phyloP scores from a whole-genome alignment of 1,140 invertebrate species.

The Drosophila micromelanica region DNA sequence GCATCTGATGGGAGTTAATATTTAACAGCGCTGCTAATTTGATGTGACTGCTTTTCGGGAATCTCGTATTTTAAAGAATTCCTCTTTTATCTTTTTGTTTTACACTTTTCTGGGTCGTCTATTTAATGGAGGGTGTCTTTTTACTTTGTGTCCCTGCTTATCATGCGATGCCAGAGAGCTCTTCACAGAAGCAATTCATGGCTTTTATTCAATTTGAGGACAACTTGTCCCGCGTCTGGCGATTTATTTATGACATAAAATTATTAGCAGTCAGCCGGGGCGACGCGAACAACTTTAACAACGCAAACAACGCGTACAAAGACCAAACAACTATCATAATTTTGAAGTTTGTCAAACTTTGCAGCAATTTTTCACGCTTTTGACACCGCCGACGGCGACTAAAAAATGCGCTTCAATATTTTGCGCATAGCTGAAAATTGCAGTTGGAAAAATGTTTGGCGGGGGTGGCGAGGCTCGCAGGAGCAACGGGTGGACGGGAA shows the following conservation, averaged over 20 bases:
- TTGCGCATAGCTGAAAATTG: conserved; percentile 44
- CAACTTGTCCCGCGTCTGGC: conserved; percentile 36
- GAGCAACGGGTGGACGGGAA: not conserved
- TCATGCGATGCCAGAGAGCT: conserved; percentile 15
- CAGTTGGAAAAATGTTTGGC: conserved; percentile 9
- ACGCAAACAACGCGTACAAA: conserved; percentile 23
- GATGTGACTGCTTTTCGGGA: conserved; percentile 9
- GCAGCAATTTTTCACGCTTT: conserved; percentile 78
- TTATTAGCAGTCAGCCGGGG: conserved; percentile 50
- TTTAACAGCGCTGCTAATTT: conserved; percentile 46
- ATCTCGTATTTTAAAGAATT: conserved; percentile 15
- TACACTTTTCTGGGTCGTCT: not conserved
- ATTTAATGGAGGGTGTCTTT: not conserved
- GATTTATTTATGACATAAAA: conserved; percentile 74
- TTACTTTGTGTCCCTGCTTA: not conserved
- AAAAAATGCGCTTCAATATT: conserved; percentile 70
- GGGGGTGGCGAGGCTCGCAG: not conserved
- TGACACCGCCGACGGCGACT: conserved; percentile 42
- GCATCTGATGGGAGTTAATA: conserved; percentile 43
- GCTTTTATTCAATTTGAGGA: conserved; percentile 43
- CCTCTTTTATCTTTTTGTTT: not conserved
- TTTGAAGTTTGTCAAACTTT: conserved; percentile 74
- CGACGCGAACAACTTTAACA: conserved; percentile 18
- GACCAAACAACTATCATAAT: conserved; percentile 68
- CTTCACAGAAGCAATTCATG: conserved; percentile 11